phyloP scores from a whole-genome alignment of 2,888 invertebrate genomes.

The Eumerus sabulonum region DNA sequence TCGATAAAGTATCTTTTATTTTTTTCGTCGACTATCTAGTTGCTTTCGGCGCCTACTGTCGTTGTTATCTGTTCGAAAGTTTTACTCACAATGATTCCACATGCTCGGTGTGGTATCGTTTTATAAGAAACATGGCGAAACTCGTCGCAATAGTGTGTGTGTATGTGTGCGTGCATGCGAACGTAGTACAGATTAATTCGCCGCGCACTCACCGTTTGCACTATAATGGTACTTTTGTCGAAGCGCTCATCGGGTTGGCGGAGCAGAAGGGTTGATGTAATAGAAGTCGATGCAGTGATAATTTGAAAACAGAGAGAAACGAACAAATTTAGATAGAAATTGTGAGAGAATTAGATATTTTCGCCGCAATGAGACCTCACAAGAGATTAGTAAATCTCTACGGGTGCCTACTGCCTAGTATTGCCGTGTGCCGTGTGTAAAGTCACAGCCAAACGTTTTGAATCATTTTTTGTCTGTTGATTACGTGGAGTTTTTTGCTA shows the following conservation, averaged over 20 bases:
- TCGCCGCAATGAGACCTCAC: conserved; percentile 13
- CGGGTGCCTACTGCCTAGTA: no score
- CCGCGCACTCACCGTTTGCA: conserved; percentile 15
- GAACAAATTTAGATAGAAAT: background rate
- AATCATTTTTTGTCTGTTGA: no score
- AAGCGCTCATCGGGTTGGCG: no score
- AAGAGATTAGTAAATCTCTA: no score
- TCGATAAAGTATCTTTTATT: background rate
- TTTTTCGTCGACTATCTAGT: background rate
- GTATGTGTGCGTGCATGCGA: background rate
- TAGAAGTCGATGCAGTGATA: background rate
- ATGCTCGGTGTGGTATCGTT: conserved; percentile 70
- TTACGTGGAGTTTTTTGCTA: no score
- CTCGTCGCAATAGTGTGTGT: background rate
- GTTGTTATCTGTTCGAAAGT: conserved; percentile 72
- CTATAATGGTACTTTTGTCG: background rate
- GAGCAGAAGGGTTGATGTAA: no score
- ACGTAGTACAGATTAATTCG: conserved; percentile 14
- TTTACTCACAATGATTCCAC: conserved; percentile 73
- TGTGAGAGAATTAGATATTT: conserved; percentile 18
- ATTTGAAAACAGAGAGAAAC: conserved; percentile 1
- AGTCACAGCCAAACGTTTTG: no score
- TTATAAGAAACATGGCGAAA: conserved; percentile 69
- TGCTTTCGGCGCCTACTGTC: conserved; percentile 5
- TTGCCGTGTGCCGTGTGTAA: no score